These are phyloP conservation scores for Lycocerus yunnanus DNA, from an alignment of 2,888 invertebrate genomes.

Conservation along the genomic window DNA sequence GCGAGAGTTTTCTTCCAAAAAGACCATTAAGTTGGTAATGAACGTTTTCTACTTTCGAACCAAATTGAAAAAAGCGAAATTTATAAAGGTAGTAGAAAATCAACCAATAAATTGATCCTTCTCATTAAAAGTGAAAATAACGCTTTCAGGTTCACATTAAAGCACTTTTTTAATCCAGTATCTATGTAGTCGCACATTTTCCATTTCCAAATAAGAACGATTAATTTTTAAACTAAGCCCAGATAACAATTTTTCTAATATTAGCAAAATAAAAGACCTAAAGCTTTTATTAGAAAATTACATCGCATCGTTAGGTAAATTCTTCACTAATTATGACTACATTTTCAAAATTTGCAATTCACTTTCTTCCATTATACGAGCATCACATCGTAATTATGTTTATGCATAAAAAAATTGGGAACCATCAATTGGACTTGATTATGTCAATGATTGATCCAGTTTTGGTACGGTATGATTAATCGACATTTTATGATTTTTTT, in stretches of 20 bases:
- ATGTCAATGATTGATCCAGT: background rate
- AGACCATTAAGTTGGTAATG: background rate
- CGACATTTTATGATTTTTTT: background rate
- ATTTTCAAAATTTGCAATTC: background rate
- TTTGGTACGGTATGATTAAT: background rate
- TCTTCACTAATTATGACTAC: background rate
- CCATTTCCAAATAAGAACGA: background rate
- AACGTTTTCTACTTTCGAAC: background rate
- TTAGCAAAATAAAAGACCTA: background rate
- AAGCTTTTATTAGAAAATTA: background rate
- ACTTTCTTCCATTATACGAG: background rate
- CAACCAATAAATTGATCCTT: background rate
- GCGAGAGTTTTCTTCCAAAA: background rate
- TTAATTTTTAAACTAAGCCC: background rate
- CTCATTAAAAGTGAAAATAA: background rate
- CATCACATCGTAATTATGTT: background rate
- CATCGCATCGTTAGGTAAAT: background rate
- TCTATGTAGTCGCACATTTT: background rate
- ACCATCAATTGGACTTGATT: background rate
- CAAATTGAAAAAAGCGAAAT: background rate
- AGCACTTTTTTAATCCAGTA: background rate
- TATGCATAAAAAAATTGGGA: background rate
- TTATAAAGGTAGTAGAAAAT: background rate
- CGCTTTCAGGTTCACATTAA: background rate
- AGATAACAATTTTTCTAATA: background rate